Evolutionary conservation across 2,797 vertebrate species (phyloP), one percentile per base, ranked within the genome.

Genomic region (Malurus splendens): DNA sequence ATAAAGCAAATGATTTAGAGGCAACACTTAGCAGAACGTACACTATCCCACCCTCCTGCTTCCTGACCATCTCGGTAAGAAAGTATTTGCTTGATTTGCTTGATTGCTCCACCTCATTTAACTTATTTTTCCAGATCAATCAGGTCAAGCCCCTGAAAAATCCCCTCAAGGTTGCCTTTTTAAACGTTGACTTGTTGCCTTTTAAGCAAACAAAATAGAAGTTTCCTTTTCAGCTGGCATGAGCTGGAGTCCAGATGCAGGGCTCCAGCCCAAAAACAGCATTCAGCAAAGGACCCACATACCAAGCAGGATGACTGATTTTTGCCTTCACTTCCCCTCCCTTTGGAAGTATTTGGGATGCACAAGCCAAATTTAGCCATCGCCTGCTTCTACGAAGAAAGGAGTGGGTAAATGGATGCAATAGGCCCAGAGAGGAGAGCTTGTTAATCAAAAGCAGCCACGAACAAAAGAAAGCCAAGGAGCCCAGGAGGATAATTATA

Each of bases 101-200:
- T 90, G n/a, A n/a, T n/a, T n/a, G n/a, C n/a, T n/a, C n/a, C 90
- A 94, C 84, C 93, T 94, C 89, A 95, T 96, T 95, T 94, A 93
- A 93, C 91, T 95, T 94, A 91, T 88, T 95, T 95, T 95, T 95
- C 95, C 91, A 93, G 93, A 96, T 89, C 94, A 95, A 95, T 86
- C 90, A 76, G 90, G 79, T 94, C 93, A 92, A 92, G 81, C 71
- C 94, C 91, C 94, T 83, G 81, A 94, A 94, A 93, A 93, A 91
- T 95, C 77, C 90, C 89, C 86, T 93, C 88, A 91, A 91, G 93
- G 90, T 93, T 92, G 91, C 67, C 89, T 94, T 89, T 94, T 90
- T 56, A 88, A 94, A 93, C 52, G 66, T 79, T 57, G 93, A 89
- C 85, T 92, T 86, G 86, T 92, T 95, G 94, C 90, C 91, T 95